Percentiles rank a stretch among this genome's conserved stretches.
Conservation (phyloP, 2,797 vertebrate genomes). For the Poeciliopsis turneri region DNA sequence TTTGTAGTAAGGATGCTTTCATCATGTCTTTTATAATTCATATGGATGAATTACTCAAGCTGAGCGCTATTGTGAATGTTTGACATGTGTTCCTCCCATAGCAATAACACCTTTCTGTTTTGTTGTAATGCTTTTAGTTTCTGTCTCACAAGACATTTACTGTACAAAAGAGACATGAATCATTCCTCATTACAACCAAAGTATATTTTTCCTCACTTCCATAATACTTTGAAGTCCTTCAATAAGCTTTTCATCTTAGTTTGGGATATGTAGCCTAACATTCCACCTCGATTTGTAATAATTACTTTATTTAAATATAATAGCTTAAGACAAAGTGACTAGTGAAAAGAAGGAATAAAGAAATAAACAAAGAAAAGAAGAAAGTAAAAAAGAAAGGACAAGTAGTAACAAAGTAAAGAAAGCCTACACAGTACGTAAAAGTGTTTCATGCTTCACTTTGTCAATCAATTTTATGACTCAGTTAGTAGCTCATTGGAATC, state of each 20-base stretch:
- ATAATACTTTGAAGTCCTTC: background rate
- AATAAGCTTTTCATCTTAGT: background rate
- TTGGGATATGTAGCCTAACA: background rate
- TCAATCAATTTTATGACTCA: background rate
- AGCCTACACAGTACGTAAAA: slow-evolving; percentile 1
- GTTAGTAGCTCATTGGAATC: background rate
- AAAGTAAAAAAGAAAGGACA: too few relatives aligned
- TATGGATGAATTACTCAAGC: slow-evolving; percentile 27
- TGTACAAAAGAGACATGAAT: background rate
- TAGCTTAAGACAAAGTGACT: background rate
- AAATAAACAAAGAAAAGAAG: background rate
- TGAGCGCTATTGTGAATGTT: slow-evolving; percentile 18
- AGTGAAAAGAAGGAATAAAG: background rate
- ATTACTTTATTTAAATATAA: background rate
- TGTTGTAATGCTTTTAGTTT: slow-evolving; percentile 11
- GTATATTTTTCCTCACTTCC: background rate
- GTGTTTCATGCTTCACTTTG: background rate
- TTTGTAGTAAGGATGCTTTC: slow-evolving; percentile 39
- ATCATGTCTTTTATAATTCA: slow-evolving; percentile 34
- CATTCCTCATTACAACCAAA: background rate
- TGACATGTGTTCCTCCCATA: slow-evolving; percentile 15
- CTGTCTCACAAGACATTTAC: background rate
- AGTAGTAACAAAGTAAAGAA: too few relatives aligned
- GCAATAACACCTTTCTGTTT: background rate
- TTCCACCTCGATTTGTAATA: background rate